Evolutionary conservation across 2,113 vertebrate species (phyloP).

Genomic region (Hystrix brachyura): DNA sequence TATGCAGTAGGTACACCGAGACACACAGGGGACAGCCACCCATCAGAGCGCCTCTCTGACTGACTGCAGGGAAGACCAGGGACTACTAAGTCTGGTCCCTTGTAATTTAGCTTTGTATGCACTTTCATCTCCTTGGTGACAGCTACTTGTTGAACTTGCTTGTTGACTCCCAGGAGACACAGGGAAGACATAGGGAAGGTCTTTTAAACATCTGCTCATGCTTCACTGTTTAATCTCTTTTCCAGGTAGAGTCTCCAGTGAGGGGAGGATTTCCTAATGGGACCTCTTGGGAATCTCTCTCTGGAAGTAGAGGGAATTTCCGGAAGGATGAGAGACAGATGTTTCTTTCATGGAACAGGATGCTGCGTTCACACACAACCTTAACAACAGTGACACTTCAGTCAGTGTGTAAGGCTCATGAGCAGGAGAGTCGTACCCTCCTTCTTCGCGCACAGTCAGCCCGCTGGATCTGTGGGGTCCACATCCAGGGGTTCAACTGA

Average conservation of each 20-base stretch:
- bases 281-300: slow-evolving; percentile 15
- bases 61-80: background rate
- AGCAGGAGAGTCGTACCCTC: background rate
- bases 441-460: fast-evolving
- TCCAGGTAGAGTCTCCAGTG: slow-evolving; percentile 54
- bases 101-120: background rate
- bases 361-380: background rate
- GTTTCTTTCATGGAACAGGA: background rate
- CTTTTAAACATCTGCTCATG: background rate
- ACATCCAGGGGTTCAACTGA: background rate
- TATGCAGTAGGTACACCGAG: fast-evolving
- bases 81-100: background rate
- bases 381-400: background rate
- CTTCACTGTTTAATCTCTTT: slow-evolving; percentile 63
- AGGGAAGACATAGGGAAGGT: background rate
- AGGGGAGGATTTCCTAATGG: slow-evolving; percentile 45
- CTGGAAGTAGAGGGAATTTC: slow-evolving; percentile 62
- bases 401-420: background rate
- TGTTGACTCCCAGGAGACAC: background rate
- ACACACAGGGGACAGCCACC: background rate
- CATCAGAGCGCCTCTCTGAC: background rate
- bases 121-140: background rate
- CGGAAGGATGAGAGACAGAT: slow-evolving; percentile 65
- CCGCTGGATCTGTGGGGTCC: background rate
- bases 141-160: background rate